Evolutionary conservation across 2,113 vertebrate species (phyloP).

Genomic region (Pangasianodon gigas): DNA sequence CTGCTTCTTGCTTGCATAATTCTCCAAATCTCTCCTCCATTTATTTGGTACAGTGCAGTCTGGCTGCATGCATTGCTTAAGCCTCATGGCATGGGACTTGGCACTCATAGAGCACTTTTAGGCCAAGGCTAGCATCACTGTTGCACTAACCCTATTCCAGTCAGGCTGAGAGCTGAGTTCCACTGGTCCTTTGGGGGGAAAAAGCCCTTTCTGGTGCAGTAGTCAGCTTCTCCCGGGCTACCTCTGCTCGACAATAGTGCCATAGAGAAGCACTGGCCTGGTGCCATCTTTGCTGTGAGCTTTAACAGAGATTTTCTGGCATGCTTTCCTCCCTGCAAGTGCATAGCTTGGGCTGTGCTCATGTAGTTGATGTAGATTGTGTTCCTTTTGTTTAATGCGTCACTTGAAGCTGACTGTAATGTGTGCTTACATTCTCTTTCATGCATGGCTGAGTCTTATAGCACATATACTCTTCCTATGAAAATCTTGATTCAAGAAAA

Average conservation of each 20-base stretch:
- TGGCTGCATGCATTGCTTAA: neutral
- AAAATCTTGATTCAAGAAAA: neutral
- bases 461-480: neutral
- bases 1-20: neutral
- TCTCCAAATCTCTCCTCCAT: neutral
- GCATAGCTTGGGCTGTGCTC: neutral
- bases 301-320: neutral
- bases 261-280: conserved; percentile 27
- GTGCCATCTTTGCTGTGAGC: conserved; percentile 25
- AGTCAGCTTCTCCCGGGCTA: conserved; percentile 25
- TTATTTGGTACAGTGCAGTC: neutral
- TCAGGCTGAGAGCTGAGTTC: conserved; percentile 15
- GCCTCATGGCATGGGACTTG: neutral
- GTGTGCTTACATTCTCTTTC: neutral
- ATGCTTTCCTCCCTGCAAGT: neutral
- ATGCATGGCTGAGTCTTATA: neutral
- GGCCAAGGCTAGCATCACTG: neutral
- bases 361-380: neutral
- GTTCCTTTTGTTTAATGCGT: neutral
- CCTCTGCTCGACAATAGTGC: conserved; percentile 28
- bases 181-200: neutral
- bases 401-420: neutral
- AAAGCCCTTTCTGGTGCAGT: conserved; percentile 35
- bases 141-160: conserved; percentile 21
- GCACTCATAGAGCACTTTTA: neutral